Evolutionary conservation across 1,140 invertebrate genomes (phyloP), one percentile per base, ranked within the genome.

Genomic region (Bombus confusus): DNA sequence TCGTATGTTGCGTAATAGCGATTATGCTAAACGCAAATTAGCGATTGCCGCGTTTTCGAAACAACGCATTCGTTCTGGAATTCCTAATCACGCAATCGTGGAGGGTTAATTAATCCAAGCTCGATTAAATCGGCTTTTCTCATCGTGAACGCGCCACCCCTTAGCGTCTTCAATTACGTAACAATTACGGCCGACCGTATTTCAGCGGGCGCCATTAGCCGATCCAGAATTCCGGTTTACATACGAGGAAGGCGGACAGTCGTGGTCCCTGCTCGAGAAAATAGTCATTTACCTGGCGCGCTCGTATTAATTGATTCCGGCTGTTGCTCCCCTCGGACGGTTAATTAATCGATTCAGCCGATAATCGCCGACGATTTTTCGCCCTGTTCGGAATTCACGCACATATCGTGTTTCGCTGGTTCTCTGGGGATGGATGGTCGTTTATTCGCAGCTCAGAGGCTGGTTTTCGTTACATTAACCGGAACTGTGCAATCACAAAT

Each of bases 111-210:
- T 83, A 66, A 83, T 83, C 57, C 31, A 25, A 34, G 1, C 31
- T n/a, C 80, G 31, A 83, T 74, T 64, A 47, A 83, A 83, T 75
- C 25, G 57, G 72, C 43, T 75, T 83, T 75, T 66, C 57, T 64
- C 41, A 4, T 69, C 41, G 57, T 41, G 34, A 62, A 74, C 8
- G 39, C 22, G 15, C 57, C 47, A 22, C 47, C 78, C 41, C 41
- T 69, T 3, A 37, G 31, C 72, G 34, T 83, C 80, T 83, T 83
- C 80, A 47, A 82, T 73, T 81, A 74, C 80, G 52, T 72, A 81
- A 81, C 69, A 57, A 81, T 81, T 74, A 81, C 69, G 80, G n/a
- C 25, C 31, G n/a, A 9, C 22, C 39, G 57, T 81, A 59, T 81
- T 81, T 73, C 80, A 74, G 34, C 13, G 13, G 6, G 12, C 80